Base-by-base conservation (phyloP, 2,888 invertebrate genomes). In the Drosophila mercatorum region DNA sequence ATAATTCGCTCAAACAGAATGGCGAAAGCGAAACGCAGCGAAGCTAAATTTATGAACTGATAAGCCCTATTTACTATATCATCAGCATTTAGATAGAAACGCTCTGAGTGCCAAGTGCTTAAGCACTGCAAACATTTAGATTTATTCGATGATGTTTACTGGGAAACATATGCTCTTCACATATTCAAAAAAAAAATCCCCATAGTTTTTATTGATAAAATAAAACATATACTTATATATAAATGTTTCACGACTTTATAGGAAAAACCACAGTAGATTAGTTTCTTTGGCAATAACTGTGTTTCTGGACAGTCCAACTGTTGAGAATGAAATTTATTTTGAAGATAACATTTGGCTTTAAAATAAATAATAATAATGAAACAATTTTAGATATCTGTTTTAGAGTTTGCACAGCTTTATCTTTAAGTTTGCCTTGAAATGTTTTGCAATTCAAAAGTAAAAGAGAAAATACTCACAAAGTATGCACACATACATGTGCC, bases 1-100 rank as follows among this genome's bases (percentile, higher is more conserved):
- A 61, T 74, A 77, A 64, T 78, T 64, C 43, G 52, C 28, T 41
- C 49, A 56, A 68, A 68, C 46, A 73, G 6, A 58, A 31, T 67
- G 43, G 44, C 51, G 34, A 14, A 67, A 61, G 43, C 53, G 44
- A 43, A 60, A 53, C 57, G 34, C 2, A 28, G 46, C 46, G 14
- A 26, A 46, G 26, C 41, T n/a, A n/a, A 65, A 60, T 28, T 60
- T 49, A 49, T 43, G 4, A 68, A 31, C 52, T 68, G 41, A 68
- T 53, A 67, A 67, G 17, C 12, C 11, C 34, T 51, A 6, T 51
- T 49, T 49, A 17, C 12, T 6, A 11, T 49, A 11, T 17, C 40
- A 41, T 11, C 12, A 22, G 22, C 43, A 38, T 11, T 40, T n/a
- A 34, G 41, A 43, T 26, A 44, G 17, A 31, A 14, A 8, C 22